Evolutionary conservation across 2,888 invertebrate genomes (phyloP).

Genomic region (Heliconius aoede): DNA sequence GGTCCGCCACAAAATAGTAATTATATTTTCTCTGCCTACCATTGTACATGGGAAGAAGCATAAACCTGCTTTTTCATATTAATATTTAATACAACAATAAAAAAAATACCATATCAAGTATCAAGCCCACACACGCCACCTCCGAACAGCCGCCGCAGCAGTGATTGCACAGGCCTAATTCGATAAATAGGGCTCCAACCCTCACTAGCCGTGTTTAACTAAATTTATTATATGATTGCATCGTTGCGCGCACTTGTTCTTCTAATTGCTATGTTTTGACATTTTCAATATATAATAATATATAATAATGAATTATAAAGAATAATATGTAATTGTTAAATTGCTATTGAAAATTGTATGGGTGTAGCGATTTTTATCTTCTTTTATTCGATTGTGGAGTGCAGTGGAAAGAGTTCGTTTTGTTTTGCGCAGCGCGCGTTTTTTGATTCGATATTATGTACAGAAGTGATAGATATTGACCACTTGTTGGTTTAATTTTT

Average conservation of each 20-base stretch:
- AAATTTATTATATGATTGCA: slow-evolving; percentile 74
- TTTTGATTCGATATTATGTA: not conserved
- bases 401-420: not conserved
- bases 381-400: not conserved
- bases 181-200: slow-evolving; percentile 69
- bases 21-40: too few relatives aligned
- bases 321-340: slow-evolving; percentile 17
- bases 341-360: not conserved
- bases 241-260: slow-evolving; percentile 59
- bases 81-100: not conserved
- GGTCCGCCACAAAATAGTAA: too few relatives aligned
- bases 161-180: slow-evolving; percentile 77
- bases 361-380: slow-evolving; percentile 17
- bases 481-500: too few relatives aligned
- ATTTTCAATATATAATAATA: slow-evolving; percentile 36
- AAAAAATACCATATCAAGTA: slow-evolving; percentile 46
- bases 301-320: not conserved
- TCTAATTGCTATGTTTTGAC: slow-evolving; percentile 46
- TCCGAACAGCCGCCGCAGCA: slow-evolving; percentile 60
- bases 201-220: slow-evolving; percentile 58
- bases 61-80: not conserved
- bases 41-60: too few relatives aligned
- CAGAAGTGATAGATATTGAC: too few relatives aligned
- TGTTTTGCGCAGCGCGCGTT: not conserved
- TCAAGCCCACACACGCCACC: slow-evolving; percentile 50